phyloP scores from a whole-genome alignment of 1,140 invertebrate species.

The Oscheius sp. region DNA sequence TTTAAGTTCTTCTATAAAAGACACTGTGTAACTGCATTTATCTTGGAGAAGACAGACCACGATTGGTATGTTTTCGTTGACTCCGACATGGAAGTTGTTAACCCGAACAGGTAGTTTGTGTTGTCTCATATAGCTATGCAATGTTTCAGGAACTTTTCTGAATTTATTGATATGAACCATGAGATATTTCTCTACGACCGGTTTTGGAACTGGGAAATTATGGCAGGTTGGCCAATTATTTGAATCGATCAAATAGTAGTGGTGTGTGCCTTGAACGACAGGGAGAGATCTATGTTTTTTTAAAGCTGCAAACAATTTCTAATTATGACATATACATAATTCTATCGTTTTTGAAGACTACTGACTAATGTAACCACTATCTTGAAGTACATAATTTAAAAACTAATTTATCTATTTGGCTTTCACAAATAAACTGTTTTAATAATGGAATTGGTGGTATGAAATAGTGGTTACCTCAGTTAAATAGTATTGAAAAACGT shows the following conservation, averaged over 20 bases:
- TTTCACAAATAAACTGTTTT: too few relatives aligned
- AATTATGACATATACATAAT: too few relatives aligned
- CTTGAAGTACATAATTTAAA: too few relatives aligned
- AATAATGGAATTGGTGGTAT: too few relatives aligned
- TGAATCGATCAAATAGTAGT: too few relatives aligned
- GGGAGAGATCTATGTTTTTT: background rate
- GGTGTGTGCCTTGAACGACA: too few relatives aligned
- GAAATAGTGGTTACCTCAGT: too few relatives aligned
- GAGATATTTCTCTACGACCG: constrained; percentile 2
- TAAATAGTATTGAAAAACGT: too few relatives aligned
- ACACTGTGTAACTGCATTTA: constrained; percentile 14
- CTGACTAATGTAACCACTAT: too few relatives aligned
- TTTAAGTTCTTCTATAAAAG: constrained; percentile 22
- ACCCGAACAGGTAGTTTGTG: background rate
- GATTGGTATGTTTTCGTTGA: constrained; percentile 16
- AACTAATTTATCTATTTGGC: too few relatives aligned
- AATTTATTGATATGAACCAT: constrained; percentile 8
- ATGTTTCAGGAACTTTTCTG: constrained; percentile 1
- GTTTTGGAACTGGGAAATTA: constrained; percentile 10
- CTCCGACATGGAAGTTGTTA: constrained; percentile 13
- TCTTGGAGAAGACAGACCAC: constrained; percentile 6
- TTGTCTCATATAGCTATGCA: background rate
- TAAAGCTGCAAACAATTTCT: too few relatives aligned
- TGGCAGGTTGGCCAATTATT: background rate
- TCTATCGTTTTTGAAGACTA: too few relatives aligned